Base-by-base conservation (phyloP, 2,888 invertebrate genomes). In the Lasioglossum pauxillum region DNA sequence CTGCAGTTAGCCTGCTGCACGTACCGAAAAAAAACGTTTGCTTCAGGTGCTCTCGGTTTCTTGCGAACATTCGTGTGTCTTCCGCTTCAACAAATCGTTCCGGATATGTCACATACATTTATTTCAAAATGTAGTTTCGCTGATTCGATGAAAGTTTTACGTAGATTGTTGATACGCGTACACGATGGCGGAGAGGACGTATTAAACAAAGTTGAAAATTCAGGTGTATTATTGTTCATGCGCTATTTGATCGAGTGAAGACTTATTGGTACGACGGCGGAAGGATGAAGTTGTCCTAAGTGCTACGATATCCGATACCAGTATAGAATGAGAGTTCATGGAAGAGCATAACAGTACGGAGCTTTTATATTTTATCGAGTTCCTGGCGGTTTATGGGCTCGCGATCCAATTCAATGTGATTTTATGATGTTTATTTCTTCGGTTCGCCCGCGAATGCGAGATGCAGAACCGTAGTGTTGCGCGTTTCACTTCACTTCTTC, bases 321-420 rank as follows among this genome's bases (percentile, higher is more conserved):
- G 46, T 35, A 74, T 38, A 53, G 53, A 49, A 35, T 23, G 74
- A 53, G 49, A 74, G 74, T 53, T 14, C 49, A 74, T 53, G 49
- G 35, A 74, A 35, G 35, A 53, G 74, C 74, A 74, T 74, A 53
- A 74, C 74, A 27, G 53, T 31, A 53, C 53, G 67, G 41, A 31
- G 73, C 72, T 76, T 76, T 81, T 60, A 76, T 72, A 44, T 41
- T 60, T 16, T 44, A 46, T 16, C 57, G 44, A 76, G 72, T 60
- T 76, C 10, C 57, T 31, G 60, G 19, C 23, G 71, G 46, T 81
- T 76, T 81, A 81, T 64, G 60, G 76, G 38, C 12, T 49, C 60
- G 35, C 71, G 76, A 76, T 81, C 76, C 76, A 72, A 46, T 72
- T 81, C 76, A 46, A 72, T 72, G 76, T 64, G 72, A 81, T 76